Percentiles rank a stretch among this genome's conserved stretches.
phyloP scores from a whole-genome alignment of 2,888 invertebrate genomes.

The Tubulanus polymorphus region DNA sequence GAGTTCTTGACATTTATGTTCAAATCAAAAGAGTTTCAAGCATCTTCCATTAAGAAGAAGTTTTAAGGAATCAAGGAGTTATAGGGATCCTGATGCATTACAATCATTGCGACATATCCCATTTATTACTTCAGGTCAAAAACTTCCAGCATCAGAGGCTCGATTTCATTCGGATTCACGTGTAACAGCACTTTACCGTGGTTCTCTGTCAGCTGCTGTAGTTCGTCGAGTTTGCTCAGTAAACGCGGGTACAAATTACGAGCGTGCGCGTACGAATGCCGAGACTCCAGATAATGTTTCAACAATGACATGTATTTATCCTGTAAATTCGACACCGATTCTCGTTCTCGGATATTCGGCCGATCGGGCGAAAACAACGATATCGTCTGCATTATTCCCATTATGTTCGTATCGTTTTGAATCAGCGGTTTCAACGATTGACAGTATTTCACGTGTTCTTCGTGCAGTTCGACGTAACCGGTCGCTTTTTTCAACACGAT shows the following conservation, averaged over 20 bases:
- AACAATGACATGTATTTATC: conserved; percentile 56
- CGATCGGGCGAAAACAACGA: conserved; percentile 83
- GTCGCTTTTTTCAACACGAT: conserved; percentile 88
- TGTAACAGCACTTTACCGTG: conserved; percentile 89
- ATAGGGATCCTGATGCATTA: too few relatives aligned
- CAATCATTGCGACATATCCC: background rate
- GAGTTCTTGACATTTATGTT: too few relatives aligned
- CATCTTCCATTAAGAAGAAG: too few relatives aligned
- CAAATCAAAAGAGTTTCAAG: too few relatives aligned
- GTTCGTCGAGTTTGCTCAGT: conserved; percentile 82
- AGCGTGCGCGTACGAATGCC: conserved; percentile 36
- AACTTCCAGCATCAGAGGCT: conserved; percentile 89
- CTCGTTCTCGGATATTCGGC: conserved; percentile 59
- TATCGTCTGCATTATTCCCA: conserved; percentile 86
- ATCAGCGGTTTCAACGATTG: conserved; percentile 41
- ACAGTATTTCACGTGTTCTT: conserved; percentile 46
- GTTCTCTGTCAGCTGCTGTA: conserved; percentile 82
- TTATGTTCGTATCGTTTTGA: conserved; percentile 82
- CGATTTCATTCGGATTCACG: conserved; percentile 85
- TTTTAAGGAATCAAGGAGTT: too few relatives aligned
- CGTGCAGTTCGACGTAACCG: conserved; percentile 42
- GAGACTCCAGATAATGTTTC: conserved; percentile 49
- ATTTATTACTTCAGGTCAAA: conserved; percentile 68
- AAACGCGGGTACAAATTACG: conserved; percentile 52
- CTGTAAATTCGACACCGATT: conserved; percentile 42